phyloP scores from a whole-genome alignment of 1,140 invertebrate genomes.

The Drosophila kurseongensis region DNA sequence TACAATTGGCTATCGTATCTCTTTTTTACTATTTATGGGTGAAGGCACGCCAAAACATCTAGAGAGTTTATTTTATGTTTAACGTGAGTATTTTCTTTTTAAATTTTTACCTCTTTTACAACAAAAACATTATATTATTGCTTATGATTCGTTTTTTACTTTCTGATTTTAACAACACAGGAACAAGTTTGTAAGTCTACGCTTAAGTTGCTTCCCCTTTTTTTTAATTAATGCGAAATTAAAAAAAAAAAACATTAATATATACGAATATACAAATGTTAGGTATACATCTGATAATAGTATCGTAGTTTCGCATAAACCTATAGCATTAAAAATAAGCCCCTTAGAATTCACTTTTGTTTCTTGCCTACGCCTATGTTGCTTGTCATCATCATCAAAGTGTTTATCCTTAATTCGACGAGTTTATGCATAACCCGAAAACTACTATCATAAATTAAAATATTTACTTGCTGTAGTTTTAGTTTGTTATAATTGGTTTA shows the following conservation, averaged over 20 bases:
- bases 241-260: conserved; percentile 27
- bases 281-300: conserved; percentile 14
- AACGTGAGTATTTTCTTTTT: conserved; percentile 26
- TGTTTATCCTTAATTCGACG: neutral
- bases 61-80: conserved; percentile 8
- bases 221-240: conserved; percentile 21
- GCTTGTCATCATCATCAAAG: neutral
- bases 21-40: conserved; percentile 12
- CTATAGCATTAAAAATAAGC: conserved; percentile 26
- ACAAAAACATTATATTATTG: conserved; percentile 31
- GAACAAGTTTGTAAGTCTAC: conserved; percentile 74
- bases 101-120: neutral
- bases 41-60: conserved; percentile 44
- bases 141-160: conserved; percentile 40
- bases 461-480: conserved; percentile 52
- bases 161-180: conserved; percentile 75
- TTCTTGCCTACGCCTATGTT: conserved; percentile 5
- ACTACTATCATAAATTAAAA: conserved; percentile 36
- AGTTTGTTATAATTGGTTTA: conserved; percentile 74
- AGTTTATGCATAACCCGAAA: conserved; percentile 5
- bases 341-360: conserved; percentile 8
- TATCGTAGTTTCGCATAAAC: conserved; percentile 9
- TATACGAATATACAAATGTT: conserved; percentile 12
- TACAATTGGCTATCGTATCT: conserved; percentile 42
- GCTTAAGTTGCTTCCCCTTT: conserved; percentile 37